phyloP scores from a whole-genome alignment of 1,140 invertebrate species.

The Tetramorium simillimum region DNA sequence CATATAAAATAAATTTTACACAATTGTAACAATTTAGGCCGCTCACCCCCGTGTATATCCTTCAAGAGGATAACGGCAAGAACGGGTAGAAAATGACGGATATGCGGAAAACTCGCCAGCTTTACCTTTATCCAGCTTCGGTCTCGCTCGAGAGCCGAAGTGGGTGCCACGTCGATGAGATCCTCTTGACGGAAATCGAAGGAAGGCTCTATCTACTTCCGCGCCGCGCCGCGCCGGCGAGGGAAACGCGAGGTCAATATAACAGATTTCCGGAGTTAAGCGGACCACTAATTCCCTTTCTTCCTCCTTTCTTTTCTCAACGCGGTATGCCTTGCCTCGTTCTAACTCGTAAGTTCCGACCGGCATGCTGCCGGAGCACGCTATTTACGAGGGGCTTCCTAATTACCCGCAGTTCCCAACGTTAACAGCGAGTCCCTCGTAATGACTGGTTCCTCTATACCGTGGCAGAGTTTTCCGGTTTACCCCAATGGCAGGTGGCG shows the following conservation, averaged over 20 bases:
- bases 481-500: constrained; percentile 11
- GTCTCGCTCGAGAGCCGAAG: background rate
- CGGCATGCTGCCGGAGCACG: constrained; percentile 59
- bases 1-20: background rate
- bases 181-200: background rate
- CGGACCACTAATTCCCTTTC: constrained; percentile 36
- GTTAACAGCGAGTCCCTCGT: constrained; percentile 75
- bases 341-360: constrained; percentile 31
- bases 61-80: constrained; percentile 4
- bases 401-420: constrained; percentile 81
- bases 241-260: constrained; percentile 44
- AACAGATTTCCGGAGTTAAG: constrained; percentile 32
- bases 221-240: background rate
- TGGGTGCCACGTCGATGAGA: constrained; percentile 39
- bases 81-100: constrained; percentile 10
- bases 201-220: constrained; percentile 37
- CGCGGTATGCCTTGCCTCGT: constrained; percentile 8
- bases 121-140: constrained; percentile 39
- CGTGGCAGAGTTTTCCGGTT: constrained; percentile 66
- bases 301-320: constrained; percentile 39
- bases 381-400: constrained; percentile 80
- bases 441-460: constrained; percentile 70
- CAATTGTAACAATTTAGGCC: background rate
- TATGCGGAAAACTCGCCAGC: background rate
- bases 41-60: background rate